A percentile compares a stretch with the other conserved stretches of the same genome.
phyloP scores from a whole-genome alignment of 2,888 invertebrate genomes.

The Phortica okadai region DNA sequence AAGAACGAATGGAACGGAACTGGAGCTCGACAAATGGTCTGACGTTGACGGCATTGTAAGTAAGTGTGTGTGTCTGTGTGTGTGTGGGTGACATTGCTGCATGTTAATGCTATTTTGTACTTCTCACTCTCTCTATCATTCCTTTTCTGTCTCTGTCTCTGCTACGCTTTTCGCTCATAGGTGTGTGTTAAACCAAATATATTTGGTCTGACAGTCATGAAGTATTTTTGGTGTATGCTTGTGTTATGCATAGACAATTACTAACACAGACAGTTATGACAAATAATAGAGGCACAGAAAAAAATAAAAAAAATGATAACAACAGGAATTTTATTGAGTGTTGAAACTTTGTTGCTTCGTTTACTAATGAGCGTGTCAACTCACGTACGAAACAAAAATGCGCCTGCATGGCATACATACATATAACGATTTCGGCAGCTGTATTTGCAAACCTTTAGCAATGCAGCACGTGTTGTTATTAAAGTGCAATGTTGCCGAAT shows the following conservation, averaged over 20 bases:
- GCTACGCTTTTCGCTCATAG: neutral
- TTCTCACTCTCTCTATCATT: conserved; percentile 38
- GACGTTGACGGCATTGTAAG: neutral
- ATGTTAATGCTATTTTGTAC: conserved; percentile 32
- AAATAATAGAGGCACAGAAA: conserved; percentile 8
- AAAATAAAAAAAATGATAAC: conserved; percentile 9
- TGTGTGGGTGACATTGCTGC: conserved; percentile 17
- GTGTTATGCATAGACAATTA: conserved; percentile 25
- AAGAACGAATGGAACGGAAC: neutral
- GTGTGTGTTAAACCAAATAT: conserved; percentile 47
- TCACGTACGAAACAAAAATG: conserved; percentile 36
- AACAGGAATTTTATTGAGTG: conserved; percentile 51
- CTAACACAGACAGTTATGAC: conserved; percentile 15
- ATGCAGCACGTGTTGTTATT: neutral
- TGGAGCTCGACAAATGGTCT: conserved; percentile 8
- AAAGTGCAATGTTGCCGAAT: conserved; percentile 59
- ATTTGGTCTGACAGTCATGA: conserved; percentile 68
- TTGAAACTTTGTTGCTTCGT: conserved; percentile 50
- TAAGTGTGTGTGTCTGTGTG: neutral
- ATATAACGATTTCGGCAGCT: neutral
- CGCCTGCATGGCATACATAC: neutral
- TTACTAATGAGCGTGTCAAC: conserved; percentile 59
- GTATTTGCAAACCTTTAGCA: neutral
- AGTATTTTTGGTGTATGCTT: conserved; percentile 52
- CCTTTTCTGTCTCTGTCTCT: conserved; percentile 38